Conservation (phyloP, 2,113 vertebrate species). For the Ia io region DNA sequence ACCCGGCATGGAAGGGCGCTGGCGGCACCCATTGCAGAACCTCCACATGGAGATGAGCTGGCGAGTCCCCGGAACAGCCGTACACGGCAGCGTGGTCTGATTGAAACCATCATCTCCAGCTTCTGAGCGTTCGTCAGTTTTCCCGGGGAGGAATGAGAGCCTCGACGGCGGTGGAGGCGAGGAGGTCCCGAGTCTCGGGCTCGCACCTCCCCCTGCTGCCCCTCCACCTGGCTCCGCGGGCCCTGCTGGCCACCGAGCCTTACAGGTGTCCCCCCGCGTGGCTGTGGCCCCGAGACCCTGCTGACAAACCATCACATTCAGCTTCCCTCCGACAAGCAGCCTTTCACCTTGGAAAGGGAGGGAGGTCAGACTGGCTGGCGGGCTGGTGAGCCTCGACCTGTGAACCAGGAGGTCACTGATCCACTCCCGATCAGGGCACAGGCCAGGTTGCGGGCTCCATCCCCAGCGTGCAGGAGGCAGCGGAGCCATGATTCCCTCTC, state of each 20-base stretch:
- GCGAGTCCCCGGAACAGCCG: slow-evolving; percentile 77
- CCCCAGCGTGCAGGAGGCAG: no score
- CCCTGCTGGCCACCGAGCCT: background rate
- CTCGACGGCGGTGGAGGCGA: background rate
- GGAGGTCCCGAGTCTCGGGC: background rate
- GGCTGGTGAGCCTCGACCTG: no score
- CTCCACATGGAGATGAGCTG: slow-evolving; percentile 81
- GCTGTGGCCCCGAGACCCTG: background rate
- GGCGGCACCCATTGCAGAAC: slow-evolving; percentile 66
- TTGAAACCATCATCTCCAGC: slow-evolving; percentile 79
- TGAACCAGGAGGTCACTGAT: no score
- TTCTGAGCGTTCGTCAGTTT: slow-evolving; percentile 75
- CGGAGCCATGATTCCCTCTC: no score
- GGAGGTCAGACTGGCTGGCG: no score
- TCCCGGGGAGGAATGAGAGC: background rate
- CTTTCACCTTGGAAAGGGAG: no score
- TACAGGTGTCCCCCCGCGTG: background rate
- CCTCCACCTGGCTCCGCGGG: background rate
- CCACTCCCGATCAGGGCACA: no score
- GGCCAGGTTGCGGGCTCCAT: no score
- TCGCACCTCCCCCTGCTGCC: background rate
- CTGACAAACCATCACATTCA: background rate
- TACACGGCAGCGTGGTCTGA: slow-evolving; percentile 78
- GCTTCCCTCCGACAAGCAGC: background rate
- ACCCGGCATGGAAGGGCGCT: slow-evolving; percentile 70